Percentiles rank a stretch among this genome's conserved stretches.
phyloP scores from a whole-genome alignment of 2,888 invertebrate species.

The Tribolium freemani region DNA sequence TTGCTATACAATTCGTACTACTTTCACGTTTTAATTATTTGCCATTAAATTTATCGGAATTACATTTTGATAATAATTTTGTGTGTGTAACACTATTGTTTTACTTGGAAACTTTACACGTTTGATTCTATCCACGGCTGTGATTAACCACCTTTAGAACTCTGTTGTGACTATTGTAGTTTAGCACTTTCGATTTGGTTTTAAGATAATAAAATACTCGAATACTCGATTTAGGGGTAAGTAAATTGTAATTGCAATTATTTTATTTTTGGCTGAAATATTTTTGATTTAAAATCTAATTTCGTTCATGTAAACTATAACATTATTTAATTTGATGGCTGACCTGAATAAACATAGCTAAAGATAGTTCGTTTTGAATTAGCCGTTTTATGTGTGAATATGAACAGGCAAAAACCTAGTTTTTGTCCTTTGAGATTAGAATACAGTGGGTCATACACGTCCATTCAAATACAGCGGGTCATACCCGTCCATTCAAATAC shows the following conservation, averaged over 20 bases:
- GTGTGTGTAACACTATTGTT: neutral
- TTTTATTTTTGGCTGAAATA: too few species aligned
- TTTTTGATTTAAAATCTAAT: too few species aligned
- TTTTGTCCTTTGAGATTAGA: neutral
- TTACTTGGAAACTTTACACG: neutral
- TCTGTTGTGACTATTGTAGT: neutral
- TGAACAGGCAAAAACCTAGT: neutral
- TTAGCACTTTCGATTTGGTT: neutral
- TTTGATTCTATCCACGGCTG: neutral
- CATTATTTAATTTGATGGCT: too few species aligned
- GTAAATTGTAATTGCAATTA: neutral
- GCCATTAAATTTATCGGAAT: neutral
- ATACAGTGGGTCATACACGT: constrained; percentile 4
- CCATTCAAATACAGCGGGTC: neutral
- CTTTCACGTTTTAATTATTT: too few species aligned
- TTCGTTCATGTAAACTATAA: too few species aligned
- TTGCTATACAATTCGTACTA: too few species aligned
- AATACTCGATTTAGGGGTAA: too few species aligned
- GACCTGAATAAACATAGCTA: too few species aligned
- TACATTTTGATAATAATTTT: neutral
- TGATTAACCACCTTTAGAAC: neutral
- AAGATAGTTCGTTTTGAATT: too few species aligned
- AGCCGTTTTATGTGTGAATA: too few species aligned
- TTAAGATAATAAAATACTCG: neutral
- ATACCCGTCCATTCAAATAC: neutral